These are phyloP conservation scores for Campoletis sonorensis DNA, from an alignment of 1,140 invertebrate species.

Conservation along the genomic window DNA sequence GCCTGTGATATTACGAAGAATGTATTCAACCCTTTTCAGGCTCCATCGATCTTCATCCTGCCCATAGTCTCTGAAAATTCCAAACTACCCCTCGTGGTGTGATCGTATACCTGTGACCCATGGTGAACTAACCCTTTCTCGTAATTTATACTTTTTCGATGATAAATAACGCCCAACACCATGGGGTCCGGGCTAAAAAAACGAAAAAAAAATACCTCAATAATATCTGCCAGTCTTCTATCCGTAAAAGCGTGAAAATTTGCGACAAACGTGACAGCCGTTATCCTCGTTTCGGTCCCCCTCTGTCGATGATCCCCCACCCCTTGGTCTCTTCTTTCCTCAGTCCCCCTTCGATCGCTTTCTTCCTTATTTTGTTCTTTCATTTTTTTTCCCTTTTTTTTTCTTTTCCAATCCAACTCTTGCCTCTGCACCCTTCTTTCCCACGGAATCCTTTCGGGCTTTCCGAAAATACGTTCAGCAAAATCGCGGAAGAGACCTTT, in stretches of 20 bases:
- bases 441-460: slow-evolving; percentile 71
- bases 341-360: slow-evolving; percentile 38
- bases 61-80: neutral
- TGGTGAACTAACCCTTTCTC: slow-evolving; percentile 50
- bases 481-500: neutral
- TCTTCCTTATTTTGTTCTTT: slow-evolving; percentile 48
- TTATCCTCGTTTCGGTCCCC: slow-evolving; percentile 33
- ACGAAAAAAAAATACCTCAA: slow-evolving; percentile 22
- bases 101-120: neutral
- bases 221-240: slow-evolving; percentile 55
- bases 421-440: slow-evolving; percentile 64
- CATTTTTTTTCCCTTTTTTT: slow-evolving; percentile 54
- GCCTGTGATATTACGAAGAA: neutral
- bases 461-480: slow-evolving; percentile 61
- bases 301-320: slow-evolving; percentile 6
- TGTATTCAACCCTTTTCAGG: slow-evolving; percentile 10
- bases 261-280: slow-evolving; percentile 53
- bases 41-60: slow-evolving; percentile 33
- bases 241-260: slow-evolving; percentile 65
- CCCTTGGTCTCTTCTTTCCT: slow-evolving; percentile 19
- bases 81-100: neutral
- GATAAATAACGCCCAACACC: slow-evolving; percentile 48
- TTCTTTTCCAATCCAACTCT: slow-evolving; percentile 68
- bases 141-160: slow-evolving; percentile 47
- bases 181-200: slow-evolving; percentile 31